These are phyloP conservation scores for Phalacrocorax aristotelis DNA, from an alignment of 2,113 vertebrate species.

Conservation along the genomic window DNA sequence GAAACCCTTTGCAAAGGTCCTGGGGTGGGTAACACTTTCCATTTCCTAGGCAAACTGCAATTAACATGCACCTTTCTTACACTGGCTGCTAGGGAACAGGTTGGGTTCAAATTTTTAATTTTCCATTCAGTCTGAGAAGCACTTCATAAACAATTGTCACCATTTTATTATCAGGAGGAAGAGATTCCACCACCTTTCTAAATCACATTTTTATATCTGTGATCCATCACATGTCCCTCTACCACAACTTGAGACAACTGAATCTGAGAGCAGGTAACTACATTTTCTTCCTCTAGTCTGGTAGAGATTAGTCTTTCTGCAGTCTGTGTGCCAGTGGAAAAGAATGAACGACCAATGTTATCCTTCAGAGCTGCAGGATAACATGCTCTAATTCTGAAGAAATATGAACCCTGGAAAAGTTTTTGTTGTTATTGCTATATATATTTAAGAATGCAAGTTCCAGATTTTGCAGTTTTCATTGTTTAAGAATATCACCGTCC, in stretches of 20 bases:
- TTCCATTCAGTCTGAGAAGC: not conserved
- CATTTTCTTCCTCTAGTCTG: not conserved
- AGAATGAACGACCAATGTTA: not conserved
- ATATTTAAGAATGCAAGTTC: not conserved
- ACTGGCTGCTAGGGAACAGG: not conserved
- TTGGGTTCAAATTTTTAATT: not conserved
- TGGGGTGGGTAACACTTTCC: not conserved
- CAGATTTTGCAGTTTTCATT: not conserved
- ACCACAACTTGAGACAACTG: not conserved
- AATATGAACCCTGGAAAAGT: not conserved
- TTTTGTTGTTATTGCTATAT: not conserved
- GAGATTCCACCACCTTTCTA: not conserved
- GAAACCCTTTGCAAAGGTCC: not conserved
- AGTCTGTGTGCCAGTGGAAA: not conserved
- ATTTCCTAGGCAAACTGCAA: not conserved
- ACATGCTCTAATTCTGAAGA: not conserved
- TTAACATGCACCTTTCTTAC: not conserved
- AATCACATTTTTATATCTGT: not conserved
- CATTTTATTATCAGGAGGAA: not conserved
- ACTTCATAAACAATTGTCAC: not conserved
- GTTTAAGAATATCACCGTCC: not conserved
- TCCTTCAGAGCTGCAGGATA: not conserved
- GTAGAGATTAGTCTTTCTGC: not conserved
- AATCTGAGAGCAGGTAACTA: not conserved
- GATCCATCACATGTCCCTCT: not conserved